Evolutionary conservation across 2,113 vertebrate genomes (phyloP).

Genomic region (Dicaeum eximium): DNA sequence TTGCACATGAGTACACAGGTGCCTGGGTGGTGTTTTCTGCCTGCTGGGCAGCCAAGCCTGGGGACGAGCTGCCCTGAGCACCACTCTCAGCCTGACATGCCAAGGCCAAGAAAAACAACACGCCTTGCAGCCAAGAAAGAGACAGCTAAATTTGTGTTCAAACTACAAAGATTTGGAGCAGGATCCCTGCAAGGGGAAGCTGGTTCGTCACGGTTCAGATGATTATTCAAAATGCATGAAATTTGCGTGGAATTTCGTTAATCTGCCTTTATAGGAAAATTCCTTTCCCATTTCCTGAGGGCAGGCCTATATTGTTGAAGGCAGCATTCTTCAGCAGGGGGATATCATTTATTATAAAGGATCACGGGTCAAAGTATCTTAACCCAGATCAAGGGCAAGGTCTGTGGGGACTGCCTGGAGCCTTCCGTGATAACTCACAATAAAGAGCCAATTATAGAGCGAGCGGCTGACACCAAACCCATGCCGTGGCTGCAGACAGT

Average conservation of each 20-base stretch:
- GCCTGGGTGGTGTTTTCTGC: not conserved
- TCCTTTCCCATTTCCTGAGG: constrained; percentile 58
- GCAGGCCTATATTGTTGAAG: constrained; percentile 51
- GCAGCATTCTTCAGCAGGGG: constrained; percentile 54
- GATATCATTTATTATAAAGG: constrained; percentile 68
- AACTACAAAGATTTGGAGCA: not conserved
- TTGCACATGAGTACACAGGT: not conserved
- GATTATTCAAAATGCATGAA: constrained; percentile 57
- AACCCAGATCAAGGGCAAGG: constrained; percentile 63
- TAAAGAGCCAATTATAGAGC: constrained; percentile 50
- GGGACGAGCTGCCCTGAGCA: accelerated
- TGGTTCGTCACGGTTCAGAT: constrained; percentile 31
- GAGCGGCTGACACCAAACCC: constrained; percentile 30
- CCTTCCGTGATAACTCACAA: constrained; percentile 47
- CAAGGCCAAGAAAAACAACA: not conserved
- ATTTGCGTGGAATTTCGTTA: constrained; percentile 64
- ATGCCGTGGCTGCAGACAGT: not conserved
- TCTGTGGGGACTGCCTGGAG: constrained; percentile 51
- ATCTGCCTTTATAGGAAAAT: constrained; percentile 62
- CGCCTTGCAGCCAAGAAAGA: not conserved
- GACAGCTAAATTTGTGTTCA: constrained; percentile 16
- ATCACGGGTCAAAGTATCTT: constrained; percentile 60
- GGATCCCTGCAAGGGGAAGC: constrained; percentile 34
- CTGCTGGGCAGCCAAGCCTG: not conserved
- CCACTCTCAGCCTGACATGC: not conserved